Conservation (phyloP, 2,113 vertebrate genomes). For the Crotalus horridus region DNA sequence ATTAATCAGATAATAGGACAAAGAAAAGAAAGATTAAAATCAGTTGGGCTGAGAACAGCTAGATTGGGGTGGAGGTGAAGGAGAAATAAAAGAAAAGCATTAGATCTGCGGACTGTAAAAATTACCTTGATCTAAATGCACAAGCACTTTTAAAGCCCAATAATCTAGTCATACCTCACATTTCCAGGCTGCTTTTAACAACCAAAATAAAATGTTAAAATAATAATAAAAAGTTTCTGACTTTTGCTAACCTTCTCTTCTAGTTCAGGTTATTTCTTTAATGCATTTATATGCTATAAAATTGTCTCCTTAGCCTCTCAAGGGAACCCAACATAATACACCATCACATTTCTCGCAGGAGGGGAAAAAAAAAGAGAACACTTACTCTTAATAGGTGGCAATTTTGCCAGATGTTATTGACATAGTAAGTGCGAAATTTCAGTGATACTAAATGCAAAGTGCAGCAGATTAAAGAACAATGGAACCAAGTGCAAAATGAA, state of each 20-base stretch:
- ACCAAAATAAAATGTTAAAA: constrained; percentile 29
- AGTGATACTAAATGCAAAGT: constrained; percentile 93
- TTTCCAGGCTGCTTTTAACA: constrained; percentile 31
- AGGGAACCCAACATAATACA: constrained; percentile 83
- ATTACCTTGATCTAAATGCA: constrained; percentile 28
- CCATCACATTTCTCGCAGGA: constrained; percentile 84
- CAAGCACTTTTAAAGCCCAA: constrained; percentile 18
- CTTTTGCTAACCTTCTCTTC: constrained; percentile 78
- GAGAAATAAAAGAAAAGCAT: background rate
- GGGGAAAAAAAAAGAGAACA: constrained; percentile 79
- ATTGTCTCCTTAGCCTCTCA: constrained; percentile 84
- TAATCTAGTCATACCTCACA: constrained; percentile 20
- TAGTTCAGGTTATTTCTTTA: constrained; percentile 81
- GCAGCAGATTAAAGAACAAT: constrained; percentile 95
- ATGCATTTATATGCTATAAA: constrained; percentile 84
- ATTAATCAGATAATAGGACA: background rate
- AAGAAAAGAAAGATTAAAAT: background rate
- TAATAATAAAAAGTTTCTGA: constrained; percentile 66
- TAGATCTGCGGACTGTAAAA: background rate
- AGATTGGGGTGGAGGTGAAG: background rate
- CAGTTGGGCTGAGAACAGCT: background rate
- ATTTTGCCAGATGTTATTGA: constrained; percentile 99
- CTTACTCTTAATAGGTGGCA: constrained; percentile 98
- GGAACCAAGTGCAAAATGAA: constrained; percentile 81
- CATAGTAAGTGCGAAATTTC: constrained; percentile 98